Percentiles rank a stretch among this genome's conserved stretches.
phyloP scores from a whole-genome alignment of 53 echinoderm and acorn worm species.

The Hippasteria phrygiana region DNA sequence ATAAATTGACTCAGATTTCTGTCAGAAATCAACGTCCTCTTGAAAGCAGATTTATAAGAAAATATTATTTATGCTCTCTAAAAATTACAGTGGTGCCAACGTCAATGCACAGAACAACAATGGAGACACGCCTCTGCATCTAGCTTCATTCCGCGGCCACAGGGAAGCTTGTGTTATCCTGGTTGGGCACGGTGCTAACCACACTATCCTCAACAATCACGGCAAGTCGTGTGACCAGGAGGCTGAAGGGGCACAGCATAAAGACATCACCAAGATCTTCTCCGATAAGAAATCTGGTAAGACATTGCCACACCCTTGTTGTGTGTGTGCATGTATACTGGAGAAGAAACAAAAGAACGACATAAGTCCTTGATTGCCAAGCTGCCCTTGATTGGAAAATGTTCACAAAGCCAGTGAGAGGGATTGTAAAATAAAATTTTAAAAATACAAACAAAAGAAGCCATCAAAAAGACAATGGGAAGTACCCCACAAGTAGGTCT shows the following conservation, averaged over 20 bases:
- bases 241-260: conserved; percentile 70
- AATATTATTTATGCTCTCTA: not conserved
- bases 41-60: not conserved
- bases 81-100: conserved; percentile 66
- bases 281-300: conserved; percentile 65
- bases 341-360: no score
- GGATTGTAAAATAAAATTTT: no score
- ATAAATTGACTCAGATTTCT: no score
- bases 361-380: no score
- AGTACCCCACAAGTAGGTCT: no score
- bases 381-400: no score
- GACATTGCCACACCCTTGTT: not conserved
- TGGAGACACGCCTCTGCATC: conserved; percentile 83
- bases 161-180: conserved; percentile 74
- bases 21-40: no score
- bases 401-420: no score
- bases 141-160: conserved; percentile 79
- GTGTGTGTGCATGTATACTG: no score
- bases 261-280: conserved; percentile 65
- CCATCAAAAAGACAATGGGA: no score
- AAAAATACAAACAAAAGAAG: no score
- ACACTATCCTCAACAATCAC: conserved; percentile 69
- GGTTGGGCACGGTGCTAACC: conserved; percentile 58
- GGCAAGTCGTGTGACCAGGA: conserved; percentile 84
- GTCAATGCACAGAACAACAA: conserved; percentile 80